These are phyloP conservation scores for Aurelia aurita DNA, from an alignment of 30 jellyfish, hydroid and myxozoan genomes.

Conservation along the genomic window DNA sequence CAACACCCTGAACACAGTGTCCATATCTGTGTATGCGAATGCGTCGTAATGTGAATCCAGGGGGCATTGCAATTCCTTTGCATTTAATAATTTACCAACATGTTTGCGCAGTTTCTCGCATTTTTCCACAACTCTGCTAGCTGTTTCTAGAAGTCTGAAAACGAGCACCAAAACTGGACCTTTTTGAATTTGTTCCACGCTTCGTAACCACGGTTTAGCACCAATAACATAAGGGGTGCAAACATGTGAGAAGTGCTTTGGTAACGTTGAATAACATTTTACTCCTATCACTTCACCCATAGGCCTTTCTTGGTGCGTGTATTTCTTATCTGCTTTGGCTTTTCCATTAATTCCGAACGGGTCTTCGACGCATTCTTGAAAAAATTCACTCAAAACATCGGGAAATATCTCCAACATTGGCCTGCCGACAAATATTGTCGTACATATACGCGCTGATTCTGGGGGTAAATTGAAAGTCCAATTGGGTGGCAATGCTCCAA, in stretches of 20 bases:
- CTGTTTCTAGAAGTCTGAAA: constrained; percentile 12
- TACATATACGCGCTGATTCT: constrained; percentile 38
- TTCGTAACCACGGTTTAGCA: constrained; percentile 23
- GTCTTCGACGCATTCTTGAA: constrained; percentile 54
- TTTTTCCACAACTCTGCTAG: constrained; percentile 3
- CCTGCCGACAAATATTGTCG: constrained; percentile 43
- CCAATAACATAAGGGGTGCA: constrained; percentile 54
- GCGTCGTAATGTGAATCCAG: constrained; percentile 56
- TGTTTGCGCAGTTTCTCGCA: constrained; percentile 17
- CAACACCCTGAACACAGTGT: constrained; percentile 62
- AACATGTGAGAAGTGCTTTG: constrained; percentile 51
- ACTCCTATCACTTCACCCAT: constrained; percentile 58
- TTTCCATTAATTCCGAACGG: constrained; percentile 30
- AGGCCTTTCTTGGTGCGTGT: constrained; percentile 52
- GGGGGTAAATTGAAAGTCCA: constrained; percentile 12
- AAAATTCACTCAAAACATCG: constrained; percentile 10
- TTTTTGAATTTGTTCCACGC: constrained; percentile 8
- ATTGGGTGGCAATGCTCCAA: constrained; percentile 38
- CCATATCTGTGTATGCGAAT: constrained; percentile 40
- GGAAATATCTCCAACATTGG: constrained; percentile 63
- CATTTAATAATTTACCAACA: constrained; percentile 5
- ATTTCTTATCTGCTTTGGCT: constrained; percentile 29
- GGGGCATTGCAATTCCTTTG: constrained; percentile 39
- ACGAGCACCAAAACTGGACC: constrained; percentile 71
- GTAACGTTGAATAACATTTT: constrained; percentile 12